Conservation (phyloP, 2,797 vertebrate species). For the Pristis pectinata region DNA sequence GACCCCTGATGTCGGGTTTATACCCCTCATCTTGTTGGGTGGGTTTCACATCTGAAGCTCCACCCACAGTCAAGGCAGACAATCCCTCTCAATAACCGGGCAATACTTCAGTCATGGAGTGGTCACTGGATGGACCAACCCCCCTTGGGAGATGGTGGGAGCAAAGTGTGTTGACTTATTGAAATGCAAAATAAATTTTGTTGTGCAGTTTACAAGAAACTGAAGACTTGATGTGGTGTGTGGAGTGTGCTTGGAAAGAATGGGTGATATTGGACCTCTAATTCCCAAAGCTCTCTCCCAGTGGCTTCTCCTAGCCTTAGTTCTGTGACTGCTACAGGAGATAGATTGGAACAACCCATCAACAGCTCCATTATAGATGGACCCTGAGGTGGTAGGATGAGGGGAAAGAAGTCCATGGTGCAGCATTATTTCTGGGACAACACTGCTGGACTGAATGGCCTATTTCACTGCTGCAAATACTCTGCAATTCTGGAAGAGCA, state of each 20-base stretch:
- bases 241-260: background rate
- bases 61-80: no score
- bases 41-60: background rate
- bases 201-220: background rate
- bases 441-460: background rate
- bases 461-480: background rate
- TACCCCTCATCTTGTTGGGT: background rate
- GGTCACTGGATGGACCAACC: background rate
- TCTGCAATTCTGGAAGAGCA: background rate
- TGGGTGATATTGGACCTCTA: background rate
- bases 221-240: background rate
- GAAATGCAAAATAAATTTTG: background rate
- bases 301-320: background rate
- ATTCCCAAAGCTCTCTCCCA: no score
- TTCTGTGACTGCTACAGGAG: background rate
- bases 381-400: background rate
- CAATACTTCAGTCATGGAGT: background rate
- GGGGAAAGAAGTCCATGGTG: no score
- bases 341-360: background rate
- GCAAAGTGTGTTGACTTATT: background rate
- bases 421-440: background rate
- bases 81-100: no score
- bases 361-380: background rate
- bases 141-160: background rate
- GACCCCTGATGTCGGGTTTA: no score